Evolutionary conservation across 2,888 invertebrate species (phyloP), one percentile per base, ranked within the genome.

Genomic region (Melikaiella ostensackeni): DNA sequence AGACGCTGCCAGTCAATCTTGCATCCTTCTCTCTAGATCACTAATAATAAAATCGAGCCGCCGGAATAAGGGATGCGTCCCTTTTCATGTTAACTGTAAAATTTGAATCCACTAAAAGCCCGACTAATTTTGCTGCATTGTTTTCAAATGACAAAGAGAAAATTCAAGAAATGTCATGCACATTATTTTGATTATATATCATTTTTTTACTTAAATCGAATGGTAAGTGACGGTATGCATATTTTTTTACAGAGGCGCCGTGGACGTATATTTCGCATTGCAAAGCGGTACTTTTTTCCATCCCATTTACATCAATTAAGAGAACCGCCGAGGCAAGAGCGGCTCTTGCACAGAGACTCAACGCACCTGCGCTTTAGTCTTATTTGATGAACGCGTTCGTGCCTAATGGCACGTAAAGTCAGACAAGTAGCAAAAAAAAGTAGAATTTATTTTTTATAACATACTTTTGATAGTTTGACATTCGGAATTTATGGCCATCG

Each of bases 1-100:
- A 83, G 79, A 78, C 79, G 80, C 80, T 76, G 66, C 75, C 66
- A 76, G 77, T 77, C 66, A 78, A 79, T 75, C 75, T 77, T 77
- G 42, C 42, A 42, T 33, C 21, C 59, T 24, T 55, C 24, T 27
- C 13, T 76, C 73, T 73, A 77, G 73, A 79, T 75, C 59, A 74
- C 62, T 78, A 75, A 77, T 77, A 77, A 74, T 77, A 38, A 50
- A 78, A 75, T 59, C 75, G 46, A 24, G 8, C n/a, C 2, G 19
- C 46, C 46, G 4, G 8, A 46, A n/a, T 57, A 24, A 24, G 57
- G 24, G 24, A 11, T 50, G 50, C n/a, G 8, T 57, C 57, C 57
- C 57, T 57, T 57, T 57, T 24, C n/a, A 50, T n/a, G 50, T n/a
- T 50, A 50, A 50, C n/a, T n/a, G 2, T 50, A n/a, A 19, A 50